Evolutionary conservation across 2,113 vertebrate genomes (phyloP), one percentile per base, ranked within the genome.

Genomic region (Stigmatopora nigra): DNA sequence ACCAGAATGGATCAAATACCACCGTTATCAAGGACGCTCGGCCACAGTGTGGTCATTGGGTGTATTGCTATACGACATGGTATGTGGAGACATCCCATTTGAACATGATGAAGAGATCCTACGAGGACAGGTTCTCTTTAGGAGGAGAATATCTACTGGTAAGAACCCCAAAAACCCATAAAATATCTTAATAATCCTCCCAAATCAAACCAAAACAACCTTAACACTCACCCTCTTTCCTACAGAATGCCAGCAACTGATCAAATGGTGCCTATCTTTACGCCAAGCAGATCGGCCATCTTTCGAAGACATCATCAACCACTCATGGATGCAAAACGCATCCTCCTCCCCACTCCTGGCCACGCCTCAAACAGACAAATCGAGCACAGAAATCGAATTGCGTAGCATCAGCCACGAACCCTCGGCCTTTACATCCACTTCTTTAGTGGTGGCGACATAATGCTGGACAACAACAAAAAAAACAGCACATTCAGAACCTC

Each of bases 21-120:
- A 93, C 53, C 89, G 93, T 22, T 97, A 97, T 76, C 93, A 98
- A 0, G 95, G 95, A 11, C 91, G 92, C 36, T 93, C 95, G 0
- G 94, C 95, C 0, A 93, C 95, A 0, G 89, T 98, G n/a, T 98
- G 95, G 95, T 97, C 94, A 1, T 88, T 98, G 77, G 95, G 95
- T 0, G 89, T 97, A 0, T 80, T 98, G 78, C 89, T 98, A 1
- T 96, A 96, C 0, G 93, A 96, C 63, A 95, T 98, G 95, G 95
- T 98, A 49, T 98, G 95, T 0, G 94, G 94, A 0, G 93, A 97
- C 22, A 92, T 98, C 69, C 94, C 95, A 0, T 97, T 97, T 0
- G 93, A 97, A 67, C 93, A 92, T 0, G 93, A 97, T 0, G 91
- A 97, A 60, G 94, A 97, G 84, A 98, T 96, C 19, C 25, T 92